Evolutionary conservation across 2,888 invertebrate genomes (phyloP), one percentile per base, ranked within the genome.

Genomic region (Stenolophus ochropezus): DNA sequence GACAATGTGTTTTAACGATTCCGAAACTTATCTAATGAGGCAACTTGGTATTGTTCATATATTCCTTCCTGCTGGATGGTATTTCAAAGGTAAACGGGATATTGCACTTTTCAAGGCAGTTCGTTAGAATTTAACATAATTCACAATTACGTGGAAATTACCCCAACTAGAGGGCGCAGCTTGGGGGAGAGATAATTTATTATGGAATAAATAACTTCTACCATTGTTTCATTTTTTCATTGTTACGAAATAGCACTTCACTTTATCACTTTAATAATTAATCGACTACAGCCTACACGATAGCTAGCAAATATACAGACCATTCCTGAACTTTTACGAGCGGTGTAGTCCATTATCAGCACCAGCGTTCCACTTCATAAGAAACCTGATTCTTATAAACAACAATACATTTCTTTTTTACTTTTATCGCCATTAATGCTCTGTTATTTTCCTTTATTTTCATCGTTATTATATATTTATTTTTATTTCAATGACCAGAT

Each of bases 141-240:
- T 69, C 69, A 42, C n/a, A 33, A 69, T 69, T 69, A 69, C 18
- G n/a, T 33, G 6, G 21, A 69, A 42, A 69, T 18, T n/a, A 33
- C 20, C 47, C 42, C 20, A 69, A 42, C 18, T 69, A 69, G 42
- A 33, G 69, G 42, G 69, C 6, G 21, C 4, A 47, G 11, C 33
- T 69, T 33, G 42, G 73, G 73, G 73, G 73, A 73, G 47, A 42
- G 33, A 73, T 73, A 73, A 73, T 73, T 73, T 73, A 73, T 73
- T 73, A 49, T 8, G n/a, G 73, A 73, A 73, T 73, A 73, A 73
- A 73, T 73, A 73, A 73, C 73, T 73, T 1, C 71, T 33, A 71
- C 73, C 73, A 20, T 73, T 73, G 51, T 73, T 73, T 73, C 51
- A 11, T 71, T 73, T 73, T 51, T 73, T 73, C 73, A 73, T 73